Base-by-base conservation (phyloP, 2,113 vertebrate genomes). In the Eptesicus fuscus region DNA sequence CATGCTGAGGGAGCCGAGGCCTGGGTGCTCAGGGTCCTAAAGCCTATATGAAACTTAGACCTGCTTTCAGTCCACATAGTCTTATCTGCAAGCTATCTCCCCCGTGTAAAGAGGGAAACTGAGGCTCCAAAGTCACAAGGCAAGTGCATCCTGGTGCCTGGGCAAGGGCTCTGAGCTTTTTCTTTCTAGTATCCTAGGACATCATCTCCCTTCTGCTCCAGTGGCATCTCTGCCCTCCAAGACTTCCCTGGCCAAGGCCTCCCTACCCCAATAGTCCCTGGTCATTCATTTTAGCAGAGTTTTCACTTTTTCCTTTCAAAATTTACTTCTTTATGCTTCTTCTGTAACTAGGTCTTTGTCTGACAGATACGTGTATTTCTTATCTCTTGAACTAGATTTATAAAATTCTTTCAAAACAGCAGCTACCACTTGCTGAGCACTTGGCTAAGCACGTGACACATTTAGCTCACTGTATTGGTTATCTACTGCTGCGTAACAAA, bases 401-500 rank as follows among this genome's bases (percentile, higher is more conserved):
- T 76, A 37, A 37, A 83, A 22, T 51, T 63, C 37, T 51, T 80
- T 82, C 59, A 40, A 83, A 90, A 85, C 1, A 63, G 42, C 49
- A 69, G 49, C 69, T 76, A 25, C 70, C 51, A 22, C 59, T 90
- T 35, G 30, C 28, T 32, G 30, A 70, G 53, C 2, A 7, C 53
- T 42, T 3, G 35, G 77, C 79, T 51, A 51, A 69, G 47, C 11
- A 7, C 32, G 8, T 61, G 14, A 40, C n/a, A 9, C 47, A 17
- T 85, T 70, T 65, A 51, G 13, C 37, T 91, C 59, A 35, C 37
- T 37, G 14, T 82, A 71, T 93, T 76, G 47, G 49, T 84, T 88
- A 79, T n/a, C 86, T 47, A 0, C 79, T 32, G 78, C 65, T 14
- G 12, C 28, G 10, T 88, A 37, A 85, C 35, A 88, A 73, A 93